Evolutionary conservation across 92 coral and sea anemone species (phyloP).

Genomic region (Isaurus tuberculatus): DNA sequence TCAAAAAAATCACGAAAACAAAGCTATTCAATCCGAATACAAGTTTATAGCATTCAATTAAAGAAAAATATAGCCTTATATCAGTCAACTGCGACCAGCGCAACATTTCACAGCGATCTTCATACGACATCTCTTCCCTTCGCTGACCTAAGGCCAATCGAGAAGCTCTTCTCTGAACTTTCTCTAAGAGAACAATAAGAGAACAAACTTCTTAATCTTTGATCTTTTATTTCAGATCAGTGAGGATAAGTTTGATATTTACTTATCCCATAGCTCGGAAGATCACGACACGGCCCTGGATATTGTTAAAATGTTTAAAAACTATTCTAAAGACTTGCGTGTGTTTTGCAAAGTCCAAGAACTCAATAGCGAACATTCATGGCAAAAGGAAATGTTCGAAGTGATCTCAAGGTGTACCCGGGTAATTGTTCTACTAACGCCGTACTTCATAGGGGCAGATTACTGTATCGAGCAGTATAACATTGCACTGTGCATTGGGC

Average conservation of each 20-base stretch:
- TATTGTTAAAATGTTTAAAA: conserved; percentile 65
- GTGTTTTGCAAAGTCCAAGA: conserved; percentile 78
- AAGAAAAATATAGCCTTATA: too few species aligned
- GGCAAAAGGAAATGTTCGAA: conserved; percentile 90
- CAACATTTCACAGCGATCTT: too few species aligned
- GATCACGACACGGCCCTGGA: conserved; percentile 78
- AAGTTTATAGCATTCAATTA: too few species aligned
- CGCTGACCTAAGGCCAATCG: too few species aligned
- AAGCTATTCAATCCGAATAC: too few species aligned
- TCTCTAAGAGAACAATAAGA: too few species aligned
- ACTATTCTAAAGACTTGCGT: conserved; percentile 55
- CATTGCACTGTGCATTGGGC: conserved; percentile 89
- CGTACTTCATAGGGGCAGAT: conserved; percentile 74
- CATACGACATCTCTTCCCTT: too few species aligned
- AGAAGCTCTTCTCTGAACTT: too few species aligned
- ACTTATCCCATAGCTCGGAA: conserved; percentile 79
- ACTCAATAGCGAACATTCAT: conserved; percentile 79
- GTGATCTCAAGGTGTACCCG: conserved; percentile 83
- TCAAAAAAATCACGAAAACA: too few species aligned
- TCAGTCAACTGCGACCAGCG: too few species aligned
- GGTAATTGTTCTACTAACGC: conserved; percentile 85
- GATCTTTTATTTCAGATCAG: conserved; percentile 41
- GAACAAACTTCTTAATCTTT: too few species aligned
- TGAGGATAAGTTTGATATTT: conserved; percentile 68
- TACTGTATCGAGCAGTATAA: conserved; percentile 94